Percentiles rank a stretch among this genome's conserved stretches.
These are phyloP conservation scores for Wasmannia auropunctata DNA, from an alignment of 1,140 invertebrate species.

Conservation along the genomic window DNA sequence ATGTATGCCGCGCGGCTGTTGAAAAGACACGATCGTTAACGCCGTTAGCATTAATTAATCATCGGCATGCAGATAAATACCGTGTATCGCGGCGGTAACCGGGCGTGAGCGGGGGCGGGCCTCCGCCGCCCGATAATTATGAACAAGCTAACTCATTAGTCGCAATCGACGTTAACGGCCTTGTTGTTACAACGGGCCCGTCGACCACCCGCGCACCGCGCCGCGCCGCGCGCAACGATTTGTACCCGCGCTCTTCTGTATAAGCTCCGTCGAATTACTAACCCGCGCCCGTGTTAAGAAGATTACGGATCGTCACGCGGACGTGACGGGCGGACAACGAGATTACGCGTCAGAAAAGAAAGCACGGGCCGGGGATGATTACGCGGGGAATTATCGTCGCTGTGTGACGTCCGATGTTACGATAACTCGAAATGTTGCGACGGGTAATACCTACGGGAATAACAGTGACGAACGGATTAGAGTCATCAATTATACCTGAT, in stretches of 20 bases:
- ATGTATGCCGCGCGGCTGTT: neutral
- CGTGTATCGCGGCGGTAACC: constrained; percentile 61
- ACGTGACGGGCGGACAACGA: neutral
- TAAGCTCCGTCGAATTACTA: constrained; percentile 52
- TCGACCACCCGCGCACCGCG: too few species aligned
- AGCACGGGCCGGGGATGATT: neutral
- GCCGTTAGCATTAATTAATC: constrained; percentile 68
- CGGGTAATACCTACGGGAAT: constrained; percentile 12
- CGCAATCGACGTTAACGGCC: constrained; percentile 68
- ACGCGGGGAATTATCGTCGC: constrained; percentile 9
- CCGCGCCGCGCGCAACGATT: neutral
- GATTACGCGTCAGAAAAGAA: constrained; percentile 28
- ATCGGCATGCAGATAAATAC: constrained; percentile 63
- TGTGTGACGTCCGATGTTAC: constrained; percentile 23
- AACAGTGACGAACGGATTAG: constrained; percentile 30
- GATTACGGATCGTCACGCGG: constrained; percentile 33
- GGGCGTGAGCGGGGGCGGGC: constrained; percentile 31
- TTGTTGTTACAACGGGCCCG: too few species aligned
- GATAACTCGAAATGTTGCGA: constrained; percentile 33
- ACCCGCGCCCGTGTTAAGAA: constrained; percentile 44
- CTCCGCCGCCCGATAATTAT: constrained; percentile 69
- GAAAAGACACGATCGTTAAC: constrained; percentile 62
- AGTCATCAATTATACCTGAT: constrained; percentile 42
- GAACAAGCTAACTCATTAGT: constrained; percentile 72
- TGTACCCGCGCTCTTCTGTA: constrained; percentile 19